phyloP scores from a whole-genome alignment of 2,888 invertebrate genomes.

The Odontocolon sp. region DNA sequence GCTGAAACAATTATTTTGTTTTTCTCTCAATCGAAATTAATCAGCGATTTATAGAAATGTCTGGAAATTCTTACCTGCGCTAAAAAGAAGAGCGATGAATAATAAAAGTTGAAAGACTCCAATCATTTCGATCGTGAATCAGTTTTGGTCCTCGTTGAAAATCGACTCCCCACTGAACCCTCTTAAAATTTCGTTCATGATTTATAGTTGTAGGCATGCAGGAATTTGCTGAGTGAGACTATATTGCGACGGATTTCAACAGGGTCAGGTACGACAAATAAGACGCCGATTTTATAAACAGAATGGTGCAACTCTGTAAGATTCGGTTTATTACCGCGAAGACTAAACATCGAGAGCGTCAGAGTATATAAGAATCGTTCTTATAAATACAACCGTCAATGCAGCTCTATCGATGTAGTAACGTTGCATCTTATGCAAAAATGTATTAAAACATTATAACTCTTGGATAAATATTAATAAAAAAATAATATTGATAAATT shows the following conservation, averaged over 20 bases:
- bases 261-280: neutral
- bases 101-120: conserved; percentile 18
- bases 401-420: neutral
- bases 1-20: conserved; percentile 44
- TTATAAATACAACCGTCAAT: neutral
- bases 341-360: neutral
- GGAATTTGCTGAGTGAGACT: conserved; percentile 61
- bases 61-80: conserved; percentile 25
- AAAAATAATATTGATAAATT: neutral
- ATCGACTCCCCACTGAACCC: conserved; percentile 21
- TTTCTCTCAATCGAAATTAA: neutral
- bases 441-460: conserved; percentile 62
- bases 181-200: conserved; percentile 20
- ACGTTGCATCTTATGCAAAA: conserved; percentile 49
- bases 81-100: conserved; percentile 11
- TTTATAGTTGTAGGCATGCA: conserved; percentile 54
- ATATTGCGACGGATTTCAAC: conserved; percentile 20
- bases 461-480: too few species aligned
- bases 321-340: neutral
- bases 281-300: neutral
- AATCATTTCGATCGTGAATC: conserved; percentile 18
- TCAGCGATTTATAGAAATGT: neutral
- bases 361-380: neutral
- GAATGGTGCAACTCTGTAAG: conserved; percentile 3
- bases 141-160: neutral